These are phyloP conservation scores for Papilio dardanus DNA, from an alignment of 1,140 invertebrate species.

Conservation along the genomic window DNA sequence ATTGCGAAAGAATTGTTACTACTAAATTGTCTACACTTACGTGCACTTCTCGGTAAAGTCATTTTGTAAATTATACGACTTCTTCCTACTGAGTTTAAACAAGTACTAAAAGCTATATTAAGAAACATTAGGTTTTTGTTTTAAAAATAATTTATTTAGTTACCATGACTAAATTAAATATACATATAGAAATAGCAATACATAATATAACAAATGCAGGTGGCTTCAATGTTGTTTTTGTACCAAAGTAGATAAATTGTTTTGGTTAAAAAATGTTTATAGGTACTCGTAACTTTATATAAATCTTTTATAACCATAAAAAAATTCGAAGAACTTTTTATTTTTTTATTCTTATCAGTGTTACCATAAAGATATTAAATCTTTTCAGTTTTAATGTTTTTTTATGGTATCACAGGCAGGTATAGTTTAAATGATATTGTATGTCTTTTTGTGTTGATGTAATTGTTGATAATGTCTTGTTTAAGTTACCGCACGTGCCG, in stretches of 20 bases:
- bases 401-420: background rate
- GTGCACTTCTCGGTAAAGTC: conserved; percentile 7
- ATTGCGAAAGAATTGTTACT: conserved; percentile 22
- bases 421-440: conserved; percentile 9
- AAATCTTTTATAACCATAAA: conserved; percentile 4
- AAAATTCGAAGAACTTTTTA: background rate
- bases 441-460: conserved; percentile 21
- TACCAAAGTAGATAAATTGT: no score
- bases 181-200: background rate
- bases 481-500: conserved; percentile 3
- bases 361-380: conserved; percentile 13
- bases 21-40: conserved; percentile 24
- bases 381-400: conserved; percentile 20
- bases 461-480: conserved; percentile 5
- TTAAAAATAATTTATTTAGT: background rate
- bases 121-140: background rate
- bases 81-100: background rate
- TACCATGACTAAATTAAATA: background rate
- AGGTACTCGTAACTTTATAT: background rate
- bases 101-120: background rate
- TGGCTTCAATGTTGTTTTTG: no score
- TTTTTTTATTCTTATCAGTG: conserved; percentile 8
- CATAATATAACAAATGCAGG: background rate
- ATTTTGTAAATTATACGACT: conserved; percentile 12
- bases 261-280: background rate